Percentiles rank a stretch among this genome's conserved stretches.
Conservation (phyloP, 2,113 vertebrate species). For the Pelmatolapia mariae region DNA sequence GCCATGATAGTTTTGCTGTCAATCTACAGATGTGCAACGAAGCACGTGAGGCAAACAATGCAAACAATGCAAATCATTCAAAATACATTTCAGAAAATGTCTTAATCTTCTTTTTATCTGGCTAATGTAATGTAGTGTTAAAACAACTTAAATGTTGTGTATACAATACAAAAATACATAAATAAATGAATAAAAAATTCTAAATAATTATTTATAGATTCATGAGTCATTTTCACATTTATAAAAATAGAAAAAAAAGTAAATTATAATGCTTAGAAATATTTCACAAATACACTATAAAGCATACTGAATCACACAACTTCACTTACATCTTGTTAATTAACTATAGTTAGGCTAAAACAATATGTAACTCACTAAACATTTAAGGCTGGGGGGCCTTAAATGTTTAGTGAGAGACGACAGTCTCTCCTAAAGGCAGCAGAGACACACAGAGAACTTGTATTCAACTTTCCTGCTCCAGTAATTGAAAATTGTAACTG, state of each 20-base stretch:
- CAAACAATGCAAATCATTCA: not conserved
- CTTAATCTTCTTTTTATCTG: not conserved
- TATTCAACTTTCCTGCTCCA: not conserved
- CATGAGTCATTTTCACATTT: not conserved
- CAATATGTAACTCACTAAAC: not conserved
- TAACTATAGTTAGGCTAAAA: not conserved
- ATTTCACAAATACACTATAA: not conserved
- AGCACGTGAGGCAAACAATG: not conserved
- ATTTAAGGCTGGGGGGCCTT: not conserved
- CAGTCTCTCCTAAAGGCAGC: not conserved
- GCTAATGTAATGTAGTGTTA: not conserved
- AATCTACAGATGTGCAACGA: not conserved
- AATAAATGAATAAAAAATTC: not conserved
- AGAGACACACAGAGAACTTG: not conserved
- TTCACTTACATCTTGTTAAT: not conserved
- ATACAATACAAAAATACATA: not conserved
- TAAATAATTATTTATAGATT: not conserved
- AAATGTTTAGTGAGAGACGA: too few species aligned
- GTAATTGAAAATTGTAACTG: not conserved
- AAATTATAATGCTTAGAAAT: not conserved
- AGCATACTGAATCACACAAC: not conserved
- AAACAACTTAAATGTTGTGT: not conserved
- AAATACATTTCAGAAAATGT: not conserved
- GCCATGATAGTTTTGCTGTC: constrained; percentile 56
- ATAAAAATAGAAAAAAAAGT: not conserved